Conservation (phyloP, 2,797 vertebrate genomes). For the Pseudochaenichthys georgianus region DNA sequence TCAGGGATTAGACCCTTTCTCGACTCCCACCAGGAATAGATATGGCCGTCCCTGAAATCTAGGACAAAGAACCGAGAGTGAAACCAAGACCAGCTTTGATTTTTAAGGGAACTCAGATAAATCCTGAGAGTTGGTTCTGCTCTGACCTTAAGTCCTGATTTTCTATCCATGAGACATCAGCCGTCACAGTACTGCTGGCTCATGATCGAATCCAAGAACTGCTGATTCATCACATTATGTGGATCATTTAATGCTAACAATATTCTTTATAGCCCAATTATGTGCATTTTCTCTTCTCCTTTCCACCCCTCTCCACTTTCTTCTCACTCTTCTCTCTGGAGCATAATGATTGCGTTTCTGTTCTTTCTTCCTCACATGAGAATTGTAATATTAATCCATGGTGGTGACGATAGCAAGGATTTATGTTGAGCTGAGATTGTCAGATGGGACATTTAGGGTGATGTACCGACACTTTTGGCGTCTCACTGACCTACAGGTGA, state of each 20-base stretch:
- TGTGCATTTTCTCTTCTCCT: slow-evolving; percentile 61
- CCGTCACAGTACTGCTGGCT: slow-evolving; percentile 61
- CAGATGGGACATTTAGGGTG: slow-evolving; percentile 16
- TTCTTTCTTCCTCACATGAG: slow-evolving; percentile 21
- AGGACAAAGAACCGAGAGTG: not conserved
- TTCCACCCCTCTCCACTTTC: slow-evolving; percentile 13
- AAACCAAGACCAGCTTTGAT: slow-evolving; percentile 5
- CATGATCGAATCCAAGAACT: slow-evolving; percentile 50
- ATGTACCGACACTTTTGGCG: slow-evolving; percentile 13
- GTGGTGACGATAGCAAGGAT: slow-evolving; percentile 33
- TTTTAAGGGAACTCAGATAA: slow-evolving; percentile 13
- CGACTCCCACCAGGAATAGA: not conserved
- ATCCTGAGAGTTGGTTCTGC: slow-evolving; percentile 18
- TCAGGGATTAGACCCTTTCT: not conserved
- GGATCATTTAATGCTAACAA: slow-evolving; percentile 72
- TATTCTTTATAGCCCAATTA: slow-evolving; percentile 72
- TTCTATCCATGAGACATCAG: slow-evolving; percentile 51
- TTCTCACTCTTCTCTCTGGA: slow-evolving; percentile 22
- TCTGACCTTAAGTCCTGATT: slow-evolving; percentile 62
- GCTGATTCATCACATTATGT: slow-evolving; percentile 68
- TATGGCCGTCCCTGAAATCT: not conserved
- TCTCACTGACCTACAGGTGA: slow-evolving; percentile 42
- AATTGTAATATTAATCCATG: slow-evolving; percentile 43
- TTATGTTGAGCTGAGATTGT: slow-evolving; percentile 25
- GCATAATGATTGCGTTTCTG: slow-evolving; percentile 31